These are phyloP conservation scores for Callopanchax toddi DNA, from an alignment of 2,113 vertebrate species.

Conservation along the genomic window DNA sequence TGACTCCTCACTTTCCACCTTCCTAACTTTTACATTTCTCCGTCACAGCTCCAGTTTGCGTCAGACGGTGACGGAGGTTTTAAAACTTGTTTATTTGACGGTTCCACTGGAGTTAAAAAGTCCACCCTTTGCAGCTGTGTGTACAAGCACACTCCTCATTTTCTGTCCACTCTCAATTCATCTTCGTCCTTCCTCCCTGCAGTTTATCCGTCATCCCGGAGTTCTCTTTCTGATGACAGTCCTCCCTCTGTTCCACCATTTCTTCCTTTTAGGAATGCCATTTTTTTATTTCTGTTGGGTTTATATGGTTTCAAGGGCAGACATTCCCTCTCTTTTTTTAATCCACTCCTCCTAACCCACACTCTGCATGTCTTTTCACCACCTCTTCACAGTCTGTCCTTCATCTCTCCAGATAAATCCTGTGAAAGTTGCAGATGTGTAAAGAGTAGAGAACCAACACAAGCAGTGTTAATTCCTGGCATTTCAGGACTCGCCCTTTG, in stretches of 20 bases:
- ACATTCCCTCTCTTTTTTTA: not conserved
- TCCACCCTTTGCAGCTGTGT: slow-evolving; percentile 76
- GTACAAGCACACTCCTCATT: slow-evolving; percentile 53
- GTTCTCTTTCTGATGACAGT: slow-evolving; percentile 42
- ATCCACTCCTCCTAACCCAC: not conserved
- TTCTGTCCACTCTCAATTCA: slow-evolving; percentile 29
- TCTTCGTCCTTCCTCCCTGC: slow-evolving; percentile 43
- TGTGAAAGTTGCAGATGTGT: slow-evolving; percentile 34
- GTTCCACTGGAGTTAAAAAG: slow-evolving; percentile 68
- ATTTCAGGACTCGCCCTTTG: slow-evolving; percentile 64
- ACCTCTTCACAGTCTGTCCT: slow-evolving; percentile 24
- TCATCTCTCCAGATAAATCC: slow-evolving; percentile 41
- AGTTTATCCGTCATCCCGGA: slow-evolving; percentile 46
- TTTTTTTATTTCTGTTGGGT: slow-evolving; percentile 30
- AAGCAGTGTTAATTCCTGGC: slow-evolving; percentile 64
- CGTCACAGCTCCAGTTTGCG: not conserved
- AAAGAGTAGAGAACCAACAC: slow-evolving; percentile 42
- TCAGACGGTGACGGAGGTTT: not conserved
- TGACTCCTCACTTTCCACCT: too few species aligned
- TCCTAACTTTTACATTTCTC: not conserved
- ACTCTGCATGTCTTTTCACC: slow-evolving; percentile 23
- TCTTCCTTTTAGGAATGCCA: slow-evolving; percentile 37
- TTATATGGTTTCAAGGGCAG: slow-evolving; percentile 31
- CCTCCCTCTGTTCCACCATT: slow-evolving; percentile 41
- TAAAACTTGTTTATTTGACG: slow-evolving; percentile 65